A percentile compares a stretch with the other conserved stretches of the same genome.
Evolutionary conservation across 2,888 invertebrate genomes (phyloP).

Genomic region (Scotopteryx bipunctaria): DNA sequence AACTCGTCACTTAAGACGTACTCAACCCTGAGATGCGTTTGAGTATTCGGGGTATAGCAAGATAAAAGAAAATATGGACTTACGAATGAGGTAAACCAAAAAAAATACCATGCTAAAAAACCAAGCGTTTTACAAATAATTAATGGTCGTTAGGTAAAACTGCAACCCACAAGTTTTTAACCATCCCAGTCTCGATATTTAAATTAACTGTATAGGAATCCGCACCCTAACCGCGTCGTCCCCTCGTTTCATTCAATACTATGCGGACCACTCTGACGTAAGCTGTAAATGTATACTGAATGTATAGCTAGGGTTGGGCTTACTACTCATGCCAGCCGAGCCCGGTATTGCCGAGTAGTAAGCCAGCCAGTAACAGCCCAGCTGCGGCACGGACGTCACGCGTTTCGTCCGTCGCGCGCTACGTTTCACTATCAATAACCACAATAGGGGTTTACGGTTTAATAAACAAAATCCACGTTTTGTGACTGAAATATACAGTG

Average conservation of each 20-base stretch:
- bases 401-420: conserved; percentile 40
- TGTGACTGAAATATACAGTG: conserved; percentile 19
- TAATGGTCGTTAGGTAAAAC: background rate
- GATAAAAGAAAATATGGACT: too few relatives aligned
- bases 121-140: too few relatives aligned
- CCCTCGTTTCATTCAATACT: conserved; percentile 69
- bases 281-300: conserved; percentile 58
- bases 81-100: background rate
- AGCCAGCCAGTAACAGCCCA: conserved; percentile 64
- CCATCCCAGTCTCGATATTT: conserved; percentile 14
- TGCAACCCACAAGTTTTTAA: conserved; percentile 10
- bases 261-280: conserved; percentile 68
- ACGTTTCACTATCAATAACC: conserved; percentile 19
- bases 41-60: too few relatives aligned
- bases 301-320: conserved; percentile 58
- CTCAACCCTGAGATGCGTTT: too few relatives aligned
- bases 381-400: conserved; percentile 59
- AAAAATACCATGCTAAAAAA: background rate
- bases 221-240: conserved; percentile 42
- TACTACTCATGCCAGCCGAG: conserved; percentile 45
- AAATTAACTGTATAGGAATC: conserved; percentile 25
- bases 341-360: conserved; percentile 36
- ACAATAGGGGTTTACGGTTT: conserved; percentile 25
- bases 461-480: conserved; percentile 29
- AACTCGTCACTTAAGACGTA: too few relatives aligned